Conservation (phyloP, 2,113 vertebrate genomes). For the Sialia sialis region DNA sequence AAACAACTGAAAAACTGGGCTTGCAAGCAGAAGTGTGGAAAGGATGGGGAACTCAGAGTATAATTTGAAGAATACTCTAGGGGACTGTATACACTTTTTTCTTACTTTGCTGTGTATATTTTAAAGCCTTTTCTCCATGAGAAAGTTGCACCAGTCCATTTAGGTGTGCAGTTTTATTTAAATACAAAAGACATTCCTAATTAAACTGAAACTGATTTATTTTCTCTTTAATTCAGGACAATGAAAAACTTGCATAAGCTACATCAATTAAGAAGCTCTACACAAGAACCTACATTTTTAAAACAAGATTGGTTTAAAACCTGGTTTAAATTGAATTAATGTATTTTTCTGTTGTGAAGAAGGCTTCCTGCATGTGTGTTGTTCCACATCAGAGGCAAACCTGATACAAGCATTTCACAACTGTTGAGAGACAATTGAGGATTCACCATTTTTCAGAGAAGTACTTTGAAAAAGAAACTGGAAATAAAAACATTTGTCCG, state of each 20-base stretch:
- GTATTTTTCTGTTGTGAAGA: background rate
- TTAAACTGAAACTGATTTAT: background rate
- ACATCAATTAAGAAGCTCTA: background rate
- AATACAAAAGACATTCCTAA: background rate
- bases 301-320: background rate
- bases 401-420: background rate
- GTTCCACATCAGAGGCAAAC: background rate
- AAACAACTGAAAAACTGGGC: background rate
- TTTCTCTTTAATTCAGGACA: background rate
- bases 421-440: background rate
- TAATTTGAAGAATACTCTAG: background rate
- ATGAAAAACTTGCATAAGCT: background rate
- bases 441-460: background rate
- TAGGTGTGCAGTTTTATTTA: background rate
- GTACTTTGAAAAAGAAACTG: background rate
- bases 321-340: background rate
- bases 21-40: background rate
- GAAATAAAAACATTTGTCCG: background rate
- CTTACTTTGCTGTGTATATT: background rate
- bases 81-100: background rate
- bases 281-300: background rate
- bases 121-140: background rate
- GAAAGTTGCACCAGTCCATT: background rate
- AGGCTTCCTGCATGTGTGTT: background rate
- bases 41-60: background rate